Evolutionary conservation across 2,797 vertebrate genomes (phyloP).

Genomic region (Micrastur ruficollis): DNA sequence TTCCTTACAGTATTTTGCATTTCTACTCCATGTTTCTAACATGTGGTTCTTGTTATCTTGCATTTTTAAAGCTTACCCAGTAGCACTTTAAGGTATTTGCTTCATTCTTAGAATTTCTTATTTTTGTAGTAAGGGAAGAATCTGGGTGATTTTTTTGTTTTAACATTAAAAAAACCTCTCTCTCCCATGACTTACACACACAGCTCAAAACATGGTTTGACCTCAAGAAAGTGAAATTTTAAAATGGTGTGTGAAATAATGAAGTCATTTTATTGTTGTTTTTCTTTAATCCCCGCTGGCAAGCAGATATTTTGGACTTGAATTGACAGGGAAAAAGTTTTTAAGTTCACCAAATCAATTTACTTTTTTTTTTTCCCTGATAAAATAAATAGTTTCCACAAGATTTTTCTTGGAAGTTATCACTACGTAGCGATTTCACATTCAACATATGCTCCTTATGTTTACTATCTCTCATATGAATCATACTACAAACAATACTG

Average conservation of each 20-base stretch:
- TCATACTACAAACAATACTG: background rate
- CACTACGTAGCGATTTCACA: background rate
- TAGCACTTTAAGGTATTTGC: conserved; percentile 88
- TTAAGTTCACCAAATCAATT: background rate
- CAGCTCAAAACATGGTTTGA: background rate
- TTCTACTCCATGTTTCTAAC: conserved; percentile 80
- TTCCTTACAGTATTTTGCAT: conserved; percentile 73
- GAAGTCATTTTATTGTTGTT: background rate
- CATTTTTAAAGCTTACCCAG: conserved; percentile 88
- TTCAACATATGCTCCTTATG: background rate
- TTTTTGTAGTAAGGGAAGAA: conserved; percentile 78
- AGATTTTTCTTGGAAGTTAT: background rate
- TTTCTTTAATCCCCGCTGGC: background rate
- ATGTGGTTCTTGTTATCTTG: conserved; percentile 81
- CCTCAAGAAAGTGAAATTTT: background rate
- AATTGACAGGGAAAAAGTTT: background rate
- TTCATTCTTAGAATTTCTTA: conserved; percentile 76
- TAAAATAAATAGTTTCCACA: background rate
- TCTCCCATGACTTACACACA: background rate
- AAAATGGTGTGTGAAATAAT: background rate
- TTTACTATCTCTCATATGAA: background rate
- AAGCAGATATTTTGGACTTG: background rate
- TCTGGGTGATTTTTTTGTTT: conserved; percentile 58
- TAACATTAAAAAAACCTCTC: background rate
- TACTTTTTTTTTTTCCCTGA: background rate